Conservation (phyloP, 2,888 invertebrate species). For the Microplitis deprimator region DNA sequence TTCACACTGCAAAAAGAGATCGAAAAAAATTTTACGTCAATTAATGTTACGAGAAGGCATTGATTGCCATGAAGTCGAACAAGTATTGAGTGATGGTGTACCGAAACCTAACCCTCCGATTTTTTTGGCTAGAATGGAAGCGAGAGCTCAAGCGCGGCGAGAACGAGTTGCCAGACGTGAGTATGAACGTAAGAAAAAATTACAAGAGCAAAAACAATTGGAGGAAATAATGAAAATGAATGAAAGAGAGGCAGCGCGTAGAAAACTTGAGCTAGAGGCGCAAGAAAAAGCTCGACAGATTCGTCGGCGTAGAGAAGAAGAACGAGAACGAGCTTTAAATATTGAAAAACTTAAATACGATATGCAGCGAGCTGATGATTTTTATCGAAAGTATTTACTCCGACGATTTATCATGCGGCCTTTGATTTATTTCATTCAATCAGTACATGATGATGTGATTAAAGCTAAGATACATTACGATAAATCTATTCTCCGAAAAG, state of each 20-base stretch:
- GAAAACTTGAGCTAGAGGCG: slow-evolving; percentile 67
- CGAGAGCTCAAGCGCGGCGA: slow-evolving; percentile 79
- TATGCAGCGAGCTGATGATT: slow-evolving; percentile 58
- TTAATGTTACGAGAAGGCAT: slow-evolving; percentile 60
- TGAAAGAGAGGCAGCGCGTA: slow-evolving; percentile 69
- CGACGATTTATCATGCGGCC: slow-evolving; percentile 59
- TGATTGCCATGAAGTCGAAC: slow-evolving; percentile 34
- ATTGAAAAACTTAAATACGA: slow-evolving; percentile 55
- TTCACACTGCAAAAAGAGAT: slow-evolving; percentile 67
- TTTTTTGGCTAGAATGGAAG: slow-evolving; percentile 82
- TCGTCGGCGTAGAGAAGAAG: slow-evolving; percentile 58
- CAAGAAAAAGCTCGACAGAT: slow-evolving; percentile 58
- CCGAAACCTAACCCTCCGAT: slow-evolving; percentile 72
- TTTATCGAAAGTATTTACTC: slow-evolving; percentile 60
- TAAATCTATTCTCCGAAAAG: slow-evolving; percentile 72
- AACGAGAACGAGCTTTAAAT: slow-evolving; percentile 55
- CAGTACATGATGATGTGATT: slow-evolving; percentile 54
- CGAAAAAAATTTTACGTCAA: slow-evolving; percentile 60
- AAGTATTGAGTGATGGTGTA: slow-evolving; percentile 9
- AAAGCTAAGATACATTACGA: slow-evolving; percentile 75
- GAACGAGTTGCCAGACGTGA: slow-evolving; percentile 69
- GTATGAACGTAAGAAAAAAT: slow-evolving; percentile 59
- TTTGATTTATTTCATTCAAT: slow-evolving; percentile 56
- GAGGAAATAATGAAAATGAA: slow-evolving; percentile 67
- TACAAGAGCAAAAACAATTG: slow-evolving; percentile 70